These are phyloP conservation scores for Lampris megalopsis DNA, from an alignment of 2,113 vertebrate species.

Conservation along the genomic window DNA sequence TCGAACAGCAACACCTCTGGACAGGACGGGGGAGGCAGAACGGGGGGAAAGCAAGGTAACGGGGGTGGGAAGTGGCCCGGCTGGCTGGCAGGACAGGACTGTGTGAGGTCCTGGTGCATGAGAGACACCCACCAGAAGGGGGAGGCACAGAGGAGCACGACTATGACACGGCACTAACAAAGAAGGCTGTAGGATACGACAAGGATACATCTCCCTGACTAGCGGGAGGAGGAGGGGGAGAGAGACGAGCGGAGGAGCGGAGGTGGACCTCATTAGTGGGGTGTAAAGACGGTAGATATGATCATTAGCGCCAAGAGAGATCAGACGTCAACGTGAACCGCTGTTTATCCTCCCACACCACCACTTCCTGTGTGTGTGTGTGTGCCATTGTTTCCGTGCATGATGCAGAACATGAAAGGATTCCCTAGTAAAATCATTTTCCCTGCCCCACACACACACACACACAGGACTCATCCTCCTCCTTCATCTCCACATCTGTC, in stretches of 20 bases:
- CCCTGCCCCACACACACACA: not conserved
- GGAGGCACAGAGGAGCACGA: too few relatives aligned
- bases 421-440: conserved; percentile 46
- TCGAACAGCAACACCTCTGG: too few relatives aligned
- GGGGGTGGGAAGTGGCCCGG: too few relatives aligned
- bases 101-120: too few relatives aligned
- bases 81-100: too few relatives aligned
- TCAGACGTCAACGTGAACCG: conserved; percentile 48
- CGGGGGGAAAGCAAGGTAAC: too few relatives aligned
- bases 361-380: conserved; percentile 9
- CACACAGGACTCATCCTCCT: not conserved
- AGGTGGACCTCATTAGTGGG: conserved; percentile 60
- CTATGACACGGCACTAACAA: too few relatives aligned
- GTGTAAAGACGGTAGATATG: conserved; percentile 58
- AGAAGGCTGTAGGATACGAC: too few relatives aligned
- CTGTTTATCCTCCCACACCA: conserved; percentile 62
- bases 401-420: conserved; percentile 58
- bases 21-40: too few relatives aligned
- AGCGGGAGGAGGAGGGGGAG: not conserved
- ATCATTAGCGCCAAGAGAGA: conserved; percentile 57
- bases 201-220: too few relatives aligned
- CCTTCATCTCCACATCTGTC: not conserved
- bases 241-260: conserved; percentile 13
- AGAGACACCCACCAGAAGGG: too few relatives aligned
- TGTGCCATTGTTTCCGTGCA: conserved; percentile 12